Evolutionary conservation across 1,140 invertebrate species (phyloP).

Genomic region (Drosophila mauritiana): DNA sequence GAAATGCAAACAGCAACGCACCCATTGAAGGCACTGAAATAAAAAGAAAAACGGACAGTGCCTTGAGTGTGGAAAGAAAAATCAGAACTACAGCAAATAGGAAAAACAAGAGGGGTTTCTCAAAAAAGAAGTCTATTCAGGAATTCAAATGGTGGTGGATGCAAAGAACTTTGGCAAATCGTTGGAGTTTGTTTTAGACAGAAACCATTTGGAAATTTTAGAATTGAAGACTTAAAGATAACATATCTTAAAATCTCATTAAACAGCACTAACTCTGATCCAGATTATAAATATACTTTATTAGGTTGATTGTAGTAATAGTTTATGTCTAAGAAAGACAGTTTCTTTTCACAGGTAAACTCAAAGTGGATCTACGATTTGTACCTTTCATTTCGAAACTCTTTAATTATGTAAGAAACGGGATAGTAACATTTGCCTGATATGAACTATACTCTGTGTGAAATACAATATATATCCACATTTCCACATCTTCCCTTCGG

Average conservation of each 20-base stretch:
- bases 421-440: slow-evolving; percentile 10
- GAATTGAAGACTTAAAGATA: too few relatives aligned
- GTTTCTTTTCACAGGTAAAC: not conserved
- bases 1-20: slow-evolving; percentile 71
- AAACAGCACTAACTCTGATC: too few relatives aligned
- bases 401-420: slow-evolving; percentile 18
- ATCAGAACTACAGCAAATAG: not conserved
- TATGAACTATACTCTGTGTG: slow-evolving; percentile 1
- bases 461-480: slow-evolving; percentile 1
- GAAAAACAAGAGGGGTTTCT: not conserved
- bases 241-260: too few relatives aligned
- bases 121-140: slow-evolving; percentile 3
- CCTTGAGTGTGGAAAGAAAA: slow-evolving; percentile 9
- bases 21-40: slow-evolving; percentile 9
- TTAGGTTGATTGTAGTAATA: too few relatives aligned
- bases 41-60: slow-evolving; percentile 7
- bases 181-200: not conserved
- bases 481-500: not conserved
- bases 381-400: not conserved
- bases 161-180: slow-evolving; percentile 26
- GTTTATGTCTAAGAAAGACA: too few relatives aligned
- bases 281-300: too few relatives aligned
- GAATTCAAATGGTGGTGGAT: slow-evolving; percentile 11
- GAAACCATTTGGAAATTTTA: not conserved
- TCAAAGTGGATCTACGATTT: not conserved